Evolutionary conservation across 2,113 vertebrate species (phyloP), one percentile per base, ranked within the genome.

Genomic region (Syngnathus typhle): DNA sequence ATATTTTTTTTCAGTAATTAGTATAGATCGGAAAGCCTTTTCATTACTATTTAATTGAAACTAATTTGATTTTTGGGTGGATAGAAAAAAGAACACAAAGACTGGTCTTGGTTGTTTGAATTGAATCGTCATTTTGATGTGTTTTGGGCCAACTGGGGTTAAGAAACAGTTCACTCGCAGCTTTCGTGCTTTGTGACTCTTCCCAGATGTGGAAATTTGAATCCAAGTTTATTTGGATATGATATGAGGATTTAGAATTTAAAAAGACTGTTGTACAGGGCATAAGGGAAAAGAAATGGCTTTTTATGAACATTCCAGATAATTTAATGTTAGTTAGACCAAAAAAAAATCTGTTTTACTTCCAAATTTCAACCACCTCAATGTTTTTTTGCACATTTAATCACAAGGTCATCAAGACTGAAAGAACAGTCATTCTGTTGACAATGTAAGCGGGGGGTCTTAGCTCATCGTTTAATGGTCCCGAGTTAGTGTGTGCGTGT

Each of bases 361-460:
- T 49, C 16, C 1, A 49, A 19, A 49, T 49, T 18, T 7, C 49
- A 51, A 8, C 49, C 7, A 51, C 49, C 7, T 51, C 19, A n/a
- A 19, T 52, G 49, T 60, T 60, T 60, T 39, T 38, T 18, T 12
- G n/a, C 43, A n/a, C 11, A 62, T 62, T 43, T 13, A 62, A 23
- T 60, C 19, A 21, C 19, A 39, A 44, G n/a, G 7, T 44, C 3
- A 44, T 62, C 6, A 16, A 44, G 41, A 68, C 72, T 68, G 60
- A 78, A 67, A 65, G 73, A 71, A 55, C 62, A 13, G 54, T 23
- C 18, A 5, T 49, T 73, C 59, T 69, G 68, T 72, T 67, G 75
- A 80, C 65, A 36, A 21, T 13, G 21, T 62, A 68, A 65, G 72
- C 64, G 66, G 55, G 74, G 76, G 58, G 51, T 66, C 73, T 76